A percentile compares a stretch with the other conserved stretches of the same genome.
These are phyloP conservation scores for Acronicta psi DNA, from an alignment of 2,888 invertebrate species.

Conservation along the genomic window DNA sequence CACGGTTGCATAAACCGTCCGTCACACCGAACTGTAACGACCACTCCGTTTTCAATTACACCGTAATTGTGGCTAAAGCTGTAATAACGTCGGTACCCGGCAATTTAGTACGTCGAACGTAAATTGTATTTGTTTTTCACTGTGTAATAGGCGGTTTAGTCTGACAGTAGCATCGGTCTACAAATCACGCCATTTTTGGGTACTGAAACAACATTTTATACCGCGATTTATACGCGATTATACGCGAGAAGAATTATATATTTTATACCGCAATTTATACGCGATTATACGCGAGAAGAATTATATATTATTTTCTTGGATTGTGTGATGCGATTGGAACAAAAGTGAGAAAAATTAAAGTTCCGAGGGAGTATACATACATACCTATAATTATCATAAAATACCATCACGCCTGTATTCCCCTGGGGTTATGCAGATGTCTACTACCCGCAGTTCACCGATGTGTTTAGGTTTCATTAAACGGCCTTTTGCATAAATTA, in stretches of 20 bases:
- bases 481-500: too few relatives aligned
- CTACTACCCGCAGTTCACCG: too few relatives aligned
- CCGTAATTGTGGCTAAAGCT: conserved; percentile 81
- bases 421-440: too few relatives aligned
- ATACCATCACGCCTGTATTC: too few relatives aligned
- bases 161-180: conserved; percentile 39
- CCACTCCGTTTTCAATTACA: conserved; percentile 86
- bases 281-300: too few relatives aligned
- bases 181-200: conserved; percentile 30
- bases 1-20: conserved; percentile 58
- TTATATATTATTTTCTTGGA: neutral
- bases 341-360: neutral
- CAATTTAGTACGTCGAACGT: conserved; percentile 78
- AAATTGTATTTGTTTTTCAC: conserved; percentile 83
- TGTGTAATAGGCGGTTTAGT: conserved; percentile 55
- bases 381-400: too few relatives aligned
- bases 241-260: neutral
- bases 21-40: conserved; percentile 74
- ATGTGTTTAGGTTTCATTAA: too few relatives aligned
- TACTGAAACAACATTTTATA: conserved; percentile 4
- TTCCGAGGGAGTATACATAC: too few relatives aligned
- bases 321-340: neutral
- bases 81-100: conserved; percentile 76
- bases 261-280: conserved; percentile 4
- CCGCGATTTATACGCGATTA: conserved; percentile 4